Base-by-base conservation (phyloP, 2,797 vertebrate genomes). In the Hyperoplus immaculatus region DNA sequence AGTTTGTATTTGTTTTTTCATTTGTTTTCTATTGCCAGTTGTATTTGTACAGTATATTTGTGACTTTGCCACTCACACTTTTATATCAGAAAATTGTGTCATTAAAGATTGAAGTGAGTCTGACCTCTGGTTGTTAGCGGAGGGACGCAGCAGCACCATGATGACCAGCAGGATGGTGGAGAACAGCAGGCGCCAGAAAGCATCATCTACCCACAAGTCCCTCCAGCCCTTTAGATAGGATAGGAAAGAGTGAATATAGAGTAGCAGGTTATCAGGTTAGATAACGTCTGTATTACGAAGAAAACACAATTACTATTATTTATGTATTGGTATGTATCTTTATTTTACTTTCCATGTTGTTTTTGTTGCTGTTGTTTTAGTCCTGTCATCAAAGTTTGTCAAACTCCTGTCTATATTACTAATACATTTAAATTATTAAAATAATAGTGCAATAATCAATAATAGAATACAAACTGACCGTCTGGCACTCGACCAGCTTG, bases 111-210 rank as follows among this genome's bases (percentile, higher is more conserved):
- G 18, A 42, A 11, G 3, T 0, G 43, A 55, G 14, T 29, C 83
- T 73, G 93, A 99, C 97, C 97, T 98, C 92, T 99, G 98, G 90
- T 95, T 98, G 93, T 99, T 99, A 45, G 96, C 97, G 63, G 98
- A 98, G 10, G 98, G 98, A 71, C 98, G 92, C 94, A 98, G 97
- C 72, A 99, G 93, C 93, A 99, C 93, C 97, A 99, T 99, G 91
- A 99, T 99, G 78, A 97, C 98, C 94, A 98, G 96, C 79, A 99
- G 96, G 70, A 99, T 99, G 94, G 97, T 97, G 82, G 97, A 99
- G 91, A 99, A 99, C 61, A 99, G 92, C 45, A 99, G 95, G 16
- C 98, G 94, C 98, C 98, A 99, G 93, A 99, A 98, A 62, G 98
- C 98, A 88, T 99, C 97, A 54, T 99, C 97, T 1, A 99, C 97